These are phyloP conservation scores for Wiebesia pumilae DNA, from an alignment of 1,140 invertebrate species.

Conservation along the genomic window DNA sequence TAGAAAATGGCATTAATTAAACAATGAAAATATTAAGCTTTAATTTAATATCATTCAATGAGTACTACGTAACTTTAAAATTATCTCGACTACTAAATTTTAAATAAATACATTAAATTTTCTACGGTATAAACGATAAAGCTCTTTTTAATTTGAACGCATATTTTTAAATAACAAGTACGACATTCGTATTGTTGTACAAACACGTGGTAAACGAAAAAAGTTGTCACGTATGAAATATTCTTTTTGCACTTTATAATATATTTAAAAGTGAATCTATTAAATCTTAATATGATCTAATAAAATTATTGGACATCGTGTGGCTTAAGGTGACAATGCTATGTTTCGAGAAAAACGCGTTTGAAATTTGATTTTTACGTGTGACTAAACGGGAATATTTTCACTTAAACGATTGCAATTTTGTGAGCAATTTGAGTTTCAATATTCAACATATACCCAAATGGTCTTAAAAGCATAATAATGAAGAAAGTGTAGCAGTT, in stretches of 20 bases:
- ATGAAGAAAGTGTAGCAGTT: not conserved
- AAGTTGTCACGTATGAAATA: not conserved
- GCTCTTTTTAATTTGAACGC: no score
- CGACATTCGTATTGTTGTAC: no score
- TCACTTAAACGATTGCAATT: conserved; percentile 16
- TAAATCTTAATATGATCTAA: not conserved
- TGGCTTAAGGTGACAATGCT: not conserved
- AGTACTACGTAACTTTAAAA: not conserved
- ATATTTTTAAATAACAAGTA: no score
- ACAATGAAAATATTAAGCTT: no score
- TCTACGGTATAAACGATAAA: no score
- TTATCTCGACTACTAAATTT: not conserved
- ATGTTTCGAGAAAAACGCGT: conserved; percentile 1
- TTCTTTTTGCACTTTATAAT: not conserved
- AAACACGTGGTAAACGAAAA: no score
- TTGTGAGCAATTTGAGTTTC: not conserved
- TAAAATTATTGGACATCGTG: not conserved
- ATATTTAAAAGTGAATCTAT: not conserved
- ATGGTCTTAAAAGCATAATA: not conserved
- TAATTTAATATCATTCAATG: no score
- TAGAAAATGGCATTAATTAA: no score
- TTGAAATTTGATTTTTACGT: conserved; percentile 18
- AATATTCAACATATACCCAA: not conserved
- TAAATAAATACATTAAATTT: no score
- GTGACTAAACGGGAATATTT: conserved; percentile 19